Evolutionary conservation across 2,113 vertebrate species (phyloP), one percentile per base, ranked within the genome.

Genomic region (Hystrix cristata): DNA sequence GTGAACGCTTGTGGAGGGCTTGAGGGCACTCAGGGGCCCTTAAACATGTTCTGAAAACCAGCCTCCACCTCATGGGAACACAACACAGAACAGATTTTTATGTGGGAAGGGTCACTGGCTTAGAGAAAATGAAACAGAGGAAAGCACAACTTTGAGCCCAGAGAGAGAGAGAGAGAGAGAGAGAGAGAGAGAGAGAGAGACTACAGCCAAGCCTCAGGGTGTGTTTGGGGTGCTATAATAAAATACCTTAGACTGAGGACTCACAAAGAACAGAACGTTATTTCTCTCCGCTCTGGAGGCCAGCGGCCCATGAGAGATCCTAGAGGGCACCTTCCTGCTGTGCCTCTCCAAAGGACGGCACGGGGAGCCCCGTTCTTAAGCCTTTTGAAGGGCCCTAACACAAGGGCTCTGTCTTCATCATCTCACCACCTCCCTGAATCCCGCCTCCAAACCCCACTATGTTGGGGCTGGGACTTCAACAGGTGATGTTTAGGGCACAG

Each of bases 31-130:
- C 43, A 65, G 6, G 31, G 27, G n/a, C 25, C 91, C 21, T 34
- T 91, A 97, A 94, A 90, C 62, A 60, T 3, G 10, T 31, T 43
- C 34, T 13, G 5, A 46, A 87, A 60, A 86, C 7, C 29, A 43
- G 51, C 1, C 46, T 85, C 67, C 2, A 57, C 9, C 13, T 18
- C n/a, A 1, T 18, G 57, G 65, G 83, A 1, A 0, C 74, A 78
- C 38, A 46, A 3, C 71, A 34, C 21, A 53, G 83, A 81, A 51
- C 34, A 67, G 84, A 16, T 2, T 29, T 31, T 11, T 31, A 21
- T 0, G 0, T 25, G 23, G 7, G 15, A 23, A n/a, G 46, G 78
- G 11, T 0, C 1, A 78, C 0, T 0, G 2, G 76, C 62, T 7
- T 79, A 80, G 46, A 59, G 95, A 31, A 31, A n/a, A 84, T 9